phyloP scores from a whole-genome alignment of 2,113 vertebrate genomes.

The Oncorhynchus gorbuscha region DNA sequence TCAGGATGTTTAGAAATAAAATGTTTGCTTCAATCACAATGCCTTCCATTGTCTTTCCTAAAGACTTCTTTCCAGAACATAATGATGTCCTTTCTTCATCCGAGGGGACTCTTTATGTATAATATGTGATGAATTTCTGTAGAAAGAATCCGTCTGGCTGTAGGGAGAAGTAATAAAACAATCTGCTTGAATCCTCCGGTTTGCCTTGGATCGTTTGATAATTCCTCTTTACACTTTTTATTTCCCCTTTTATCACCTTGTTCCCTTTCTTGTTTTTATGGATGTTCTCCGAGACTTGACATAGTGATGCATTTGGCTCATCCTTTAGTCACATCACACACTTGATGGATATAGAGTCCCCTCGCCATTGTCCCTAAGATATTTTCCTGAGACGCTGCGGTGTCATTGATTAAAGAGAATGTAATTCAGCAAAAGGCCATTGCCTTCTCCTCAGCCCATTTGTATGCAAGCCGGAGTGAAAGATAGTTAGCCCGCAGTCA shows the following conservation, averaged over 20 bases:
- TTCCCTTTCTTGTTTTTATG: slow-evolving; percentile 46
- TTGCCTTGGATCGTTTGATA: slow-evolving; percentile 11
- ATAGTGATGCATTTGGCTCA: slow-evolving; percentile 48
- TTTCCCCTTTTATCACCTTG: slow-evolving; percentile 21
- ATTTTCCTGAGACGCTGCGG: slow-evolving; percentile 38
- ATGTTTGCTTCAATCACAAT: slow-evolving; percentile 19
- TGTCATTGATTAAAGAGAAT: slow-evolving; percentile 67
- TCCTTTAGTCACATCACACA: slow-evolving; percentile 44
- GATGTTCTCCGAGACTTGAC: slow-evolving; percentile 43
- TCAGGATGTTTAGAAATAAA: slow-evolving; percentile 17
- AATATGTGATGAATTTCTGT: background rate
- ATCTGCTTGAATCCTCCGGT: background rate
- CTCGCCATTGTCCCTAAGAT: slow-evolving; percentile 44
- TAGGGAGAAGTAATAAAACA: background rate
- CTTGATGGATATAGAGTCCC: slow-evolving; percentile 50
- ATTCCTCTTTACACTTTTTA: slow-evolving; percentile 11
- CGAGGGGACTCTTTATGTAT: slow-evolving; percentile 9
- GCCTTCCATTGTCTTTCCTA: slow-evolving; percentile 26
- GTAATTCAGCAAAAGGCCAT: slow-evolving; percentile 61
- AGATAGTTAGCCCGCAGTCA: slow-evolving; percentile 58
- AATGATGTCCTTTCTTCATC: slow-evolving; percentile 14
- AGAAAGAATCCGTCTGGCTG: background rate
- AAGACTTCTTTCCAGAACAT: slow-evolving; percentile 24
- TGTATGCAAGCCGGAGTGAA: slow-evolving; percentile 45
- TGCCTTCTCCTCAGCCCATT: slow-evolving; percentile 39